Evolutionary conservation across 2,113 vertebrate genomes (phyloP), one percentile per base, ranked within the genome.

Genomic region (Otolemur garnettii): DNA sequence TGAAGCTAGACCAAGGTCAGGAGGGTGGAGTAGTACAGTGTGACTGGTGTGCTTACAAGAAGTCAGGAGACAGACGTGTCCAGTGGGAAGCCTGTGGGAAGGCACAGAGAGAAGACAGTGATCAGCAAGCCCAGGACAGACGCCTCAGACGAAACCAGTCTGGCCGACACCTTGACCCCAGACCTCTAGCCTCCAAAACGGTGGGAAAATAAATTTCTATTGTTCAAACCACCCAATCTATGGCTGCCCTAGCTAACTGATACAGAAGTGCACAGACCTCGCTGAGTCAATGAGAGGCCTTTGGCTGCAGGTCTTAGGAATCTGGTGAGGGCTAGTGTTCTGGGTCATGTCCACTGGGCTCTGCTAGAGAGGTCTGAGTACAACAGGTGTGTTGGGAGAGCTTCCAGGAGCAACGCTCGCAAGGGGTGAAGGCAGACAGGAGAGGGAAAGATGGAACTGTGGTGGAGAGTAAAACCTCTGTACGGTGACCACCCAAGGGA

Each of bases 321-420:
- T 13, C 38, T 30, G 45, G 24, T 74, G 26, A 50, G 30, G 66
- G 33, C 59, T 26, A 30, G 4, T 1, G 13, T 19, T 66, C 91
- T 62, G 0, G 5, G 18, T 62, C n/a, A 0, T 5, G 5, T n/a
- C 28, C 14, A 7, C 64, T 57, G 30, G 28, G 55, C 55, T 62
- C 26, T 80, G n/a, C 13, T 2, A 4, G 2, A n/a, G 33, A 50
- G 19, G 7, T 13, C 64, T 88, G 66, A 24, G 28, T 87, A 26
- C 6, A 53, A 35, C 38, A 59, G 30, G 24, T 22, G 0, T 55
- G 0, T 4, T 22, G 9, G 5, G 8, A 12, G 26, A 42, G n/a
- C 4, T 83, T 45, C 13, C 15, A 53, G 12, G 12, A 78, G 71
- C 22, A 50, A 26, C 33, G 11, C 22, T 4, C 3, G 1, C 7